A percentile compares a stretch with the other conserved stretches of the same genome.
phyloP scores from a whole-genome alignment of 2,113 vertebrate species.

The Calonectris borealis region DNA sequence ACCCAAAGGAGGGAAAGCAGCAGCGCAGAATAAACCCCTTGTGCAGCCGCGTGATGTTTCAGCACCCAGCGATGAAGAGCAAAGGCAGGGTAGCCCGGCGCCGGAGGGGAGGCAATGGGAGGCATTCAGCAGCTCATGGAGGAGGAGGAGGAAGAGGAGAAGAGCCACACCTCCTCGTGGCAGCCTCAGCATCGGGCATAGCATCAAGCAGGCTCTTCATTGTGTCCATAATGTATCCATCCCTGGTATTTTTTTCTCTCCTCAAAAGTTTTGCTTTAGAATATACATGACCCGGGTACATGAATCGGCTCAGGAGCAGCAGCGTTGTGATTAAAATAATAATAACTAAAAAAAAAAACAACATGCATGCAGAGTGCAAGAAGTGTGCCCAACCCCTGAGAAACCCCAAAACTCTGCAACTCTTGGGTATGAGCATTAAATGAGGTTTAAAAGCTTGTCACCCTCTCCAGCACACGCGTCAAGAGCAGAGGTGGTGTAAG shows the following conservation, averaged over 20 bases:
- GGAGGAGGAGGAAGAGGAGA: background rate
- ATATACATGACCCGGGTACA: background rate
- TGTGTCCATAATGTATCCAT: background rate
- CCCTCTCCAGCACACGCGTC: background rate
- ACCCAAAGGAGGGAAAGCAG: background rate
- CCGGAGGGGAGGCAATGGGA: fast-evolving
- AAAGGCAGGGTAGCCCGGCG: background rate
- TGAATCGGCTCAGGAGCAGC: background rate
- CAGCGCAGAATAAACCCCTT: background rate
- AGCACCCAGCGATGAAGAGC: fast-evolving
- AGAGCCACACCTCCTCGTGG: background rate
- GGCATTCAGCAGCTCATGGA: background rate
- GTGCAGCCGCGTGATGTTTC: background rate
- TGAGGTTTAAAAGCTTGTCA: background rate
- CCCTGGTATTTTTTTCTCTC: background rate
- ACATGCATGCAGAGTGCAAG: fast-evolving
- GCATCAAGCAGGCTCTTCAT: background rate
- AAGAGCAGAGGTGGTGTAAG: background rate
- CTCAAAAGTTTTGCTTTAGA: background rate
- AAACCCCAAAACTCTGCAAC: background rate
- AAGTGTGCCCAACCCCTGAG: background rate
- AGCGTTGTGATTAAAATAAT: background rate
- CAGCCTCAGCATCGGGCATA: background rate
- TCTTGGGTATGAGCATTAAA: background rate
- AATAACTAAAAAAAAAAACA: background rate